Conservation (phyloP, 2,113 vertebrate genomes). For the Triplophysa dalaica region DNA sequence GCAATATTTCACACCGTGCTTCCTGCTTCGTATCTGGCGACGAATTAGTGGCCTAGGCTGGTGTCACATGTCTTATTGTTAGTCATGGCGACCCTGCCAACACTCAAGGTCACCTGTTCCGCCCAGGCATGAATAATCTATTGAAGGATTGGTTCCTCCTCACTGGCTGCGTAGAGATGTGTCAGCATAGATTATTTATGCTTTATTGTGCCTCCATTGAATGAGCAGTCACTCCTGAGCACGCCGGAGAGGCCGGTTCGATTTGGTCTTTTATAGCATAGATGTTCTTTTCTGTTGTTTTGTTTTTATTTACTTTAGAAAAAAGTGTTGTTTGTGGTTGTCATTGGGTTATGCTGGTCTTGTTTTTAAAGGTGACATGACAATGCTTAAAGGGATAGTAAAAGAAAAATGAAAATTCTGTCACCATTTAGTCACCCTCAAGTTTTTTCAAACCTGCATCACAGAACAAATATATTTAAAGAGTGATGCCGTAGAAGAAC, state of each 20-base stretch:
- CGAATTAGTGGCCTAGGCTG: conserved; percentile 69
- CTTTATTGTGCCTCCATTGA: conserved; percentile 70
- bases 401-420: no score
- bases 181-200: conserved; percentile 77
- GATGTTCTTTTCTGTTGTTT: not conserved
- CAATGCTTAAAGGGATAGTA: not conserved
- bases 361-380: not conserved
- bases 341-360: conserved; percentile 6
- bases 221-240: conserved; percentile 67
- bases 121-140: conserved; percentile 75
- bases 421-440: no score
- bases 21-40: conserved; percentile 53
- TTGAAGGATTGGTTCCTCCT: conserved; percentile 67
- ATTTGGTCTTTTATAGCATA: conserved; percentile 12
- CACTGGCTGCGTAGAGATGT: conserved; percentile 67
- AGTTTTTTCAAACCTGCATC: no score
- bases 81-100: conserved; percentile 68
- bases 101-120: conserved; percentile 76
- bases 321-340: conserved; percentile 5
- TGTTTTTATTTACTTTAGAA: not conserved
- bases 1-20: conserved; percentile 42
- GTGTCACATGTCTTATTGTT: conserved; percentile 68
- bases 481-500: no score
- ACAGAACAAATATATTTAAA: no score
- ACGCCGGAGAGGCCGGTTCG: conserved; percentile 53